Conservation (phyloP, 2,888 invertebrate species). For the Macroteleia sp. region DNA sequence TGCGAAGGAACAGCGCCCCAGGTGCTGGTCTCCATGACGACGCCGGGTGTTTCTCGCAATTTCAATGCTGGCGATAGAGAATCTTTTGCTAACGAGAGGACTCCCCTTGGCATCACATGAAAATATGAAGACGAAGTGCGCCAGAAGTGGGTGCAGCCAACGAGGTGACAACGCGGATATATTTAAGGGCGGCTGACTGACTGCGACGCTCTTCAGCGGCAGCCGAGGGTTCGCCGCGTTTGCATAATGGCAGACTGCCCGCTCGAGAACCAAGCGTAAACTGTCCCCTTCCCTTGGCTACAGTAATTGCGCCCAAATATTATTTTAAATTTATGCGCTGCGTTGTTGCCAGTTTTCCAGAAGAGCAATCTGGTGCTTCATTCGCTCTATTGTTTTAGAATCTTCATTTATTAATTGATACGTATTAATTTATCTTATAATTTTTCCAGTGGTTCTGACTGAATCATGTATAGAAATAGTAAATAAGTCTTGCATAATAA, state of each 20-base stretch:
- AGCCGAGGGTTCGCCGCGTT: conserved; percentile 71
- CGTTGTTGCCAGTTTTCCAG: conserved; percentile 11
- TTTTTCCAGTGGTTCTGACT: no score
- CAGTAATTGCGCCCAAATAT: conserved; percentile 80
- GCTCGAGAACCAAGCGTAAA: conserved; percentile 75
- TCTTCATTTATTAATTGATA: no score
- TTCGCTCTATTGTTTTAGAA: background rate
- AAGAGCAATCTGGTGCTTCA: conserved; percentile 12
- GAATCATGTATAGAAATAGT: no score
- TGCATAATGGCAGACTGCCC: conserved; percentile 76
- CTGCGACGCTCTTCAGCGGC: conserved; percentile 54
- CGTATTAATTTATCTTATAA: no score
- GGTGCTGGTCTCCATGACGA: conserved; percentile 54
- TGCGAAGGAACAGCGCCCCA: conserved; percentile 45
- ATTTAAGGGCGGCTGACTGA: conserved; percentile 59
- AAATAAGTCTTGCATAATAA: no score
- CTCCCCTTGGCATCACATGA: conserved; percentile 57
- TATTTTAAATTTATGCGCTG: conserved; percentile 72
- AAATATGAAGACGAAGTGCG: conserved; percentile 60
- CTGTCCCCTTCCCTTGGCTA: conserved; percentile 76
- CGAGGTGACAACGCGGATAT: conserved; percentile 63
- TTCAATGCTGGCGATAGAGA: conserved; percentile 40
- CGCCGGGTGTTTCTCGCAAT: conserved; percentile 54
- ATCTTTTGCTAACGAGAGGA: conserved; percentile 63
- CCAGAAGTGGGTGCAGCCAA: conserved; percentile 52